phyloP scores from a whole-genome alignment of 2,888 invertebrate genomes.

The Drosophila nr. fundita region DNA sequence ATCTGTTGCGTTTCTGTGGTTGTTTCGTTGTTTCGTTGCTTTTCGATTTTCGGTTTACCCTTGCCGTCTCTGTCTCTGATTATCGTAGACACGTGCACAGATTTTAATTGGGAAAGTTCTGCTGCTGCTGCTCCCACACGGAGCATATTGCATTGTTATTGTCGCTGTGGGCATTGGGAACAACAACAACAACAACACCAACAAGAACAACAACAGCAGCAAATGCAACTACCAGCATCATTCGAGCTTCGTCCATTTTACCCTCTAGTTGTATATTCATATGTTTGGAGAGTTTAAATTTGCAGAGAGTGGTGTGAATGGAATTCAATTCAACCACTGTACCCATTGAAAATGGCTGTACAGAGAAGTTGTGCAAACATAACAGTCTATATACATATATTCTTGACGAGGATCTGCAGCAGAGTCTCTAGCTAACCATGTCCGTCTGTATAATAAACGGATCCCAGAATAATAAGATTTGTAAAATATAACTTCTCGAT shows the following conservation, averaged over 20 bases:
- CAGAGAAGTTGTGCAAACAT: not conserved
- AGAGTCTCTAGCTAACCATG: not conserved
- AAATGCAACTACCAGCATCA: not conserved
- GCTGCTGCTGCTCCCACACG: slow-evolving; percentile 17
- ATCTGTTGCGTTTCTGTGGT: slow-evolving; percentile 26
- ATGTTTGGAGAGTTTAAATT: not conserved
- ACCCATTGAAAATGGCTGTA: not conserved
- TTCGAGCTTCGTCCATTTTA: slow-evolving; percentile 18
- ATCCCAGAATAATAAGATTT: not conserved
- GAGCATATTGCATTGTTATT: slow-evolving; percentile 51
- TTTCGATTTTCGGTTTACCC: slow-evolving; percentile 5
- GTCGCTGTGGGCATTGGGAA: slow-evolving; percentile 30
- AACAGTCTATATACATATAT: not conserved
- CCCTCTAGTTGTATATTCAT: not conserved
- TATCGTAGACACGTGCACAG: slow-evolving; percentile 64
- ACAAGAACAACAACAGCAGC: slow-evolving; percentile 1
- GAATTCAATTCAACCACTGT: slow-evolving; percentile 23
- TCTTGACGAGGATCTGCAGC: not conserved
- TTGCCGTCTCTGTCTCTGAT: slow-evolving; percentile 40
- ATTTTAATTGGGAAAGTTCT: slow-evolving; percentile 77
- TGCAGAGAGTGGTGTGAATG: slow-evolving; percentile 1
- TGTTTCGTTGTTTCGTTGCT: slow-evolving; percentile 1
- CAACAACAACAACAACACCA: slow-evolving; percentile 15
- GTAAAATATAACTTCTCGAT: not conserved
- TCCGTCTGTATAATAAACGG: not conserved